A percentile compares a stretch with the other conserved stretches of the same genome.
These are phyloP conservation scores for Coptotermes formosanus DNA, from an alignment of 1,140 invertebrate genomes.

Conservation along the genomic window DNA sequence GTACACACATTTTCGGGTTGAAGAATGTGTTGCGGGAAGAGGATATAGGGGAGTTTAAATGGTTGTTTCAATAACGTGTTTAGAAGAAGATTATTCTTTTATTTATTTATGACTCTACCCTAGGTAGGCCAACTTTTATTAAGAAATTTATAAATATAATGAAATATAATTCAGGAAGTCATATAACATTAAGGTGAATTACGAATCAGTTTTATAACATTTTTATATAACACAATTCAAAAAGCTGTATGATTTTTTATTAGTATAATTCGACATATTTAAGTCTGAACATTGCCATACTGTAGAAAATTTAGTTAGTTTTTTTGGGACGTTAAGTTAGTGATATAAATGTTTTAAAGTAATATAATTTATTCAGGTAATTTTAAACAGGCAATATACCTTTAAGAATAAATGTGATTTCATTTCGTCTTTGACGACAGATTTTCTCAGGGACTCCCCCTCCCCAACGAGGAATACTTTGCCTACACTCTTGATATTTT, in stretches of 20 bases:
- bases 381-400: background rate
- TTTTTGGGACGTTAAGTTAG: background rate
- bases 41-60: background rate
- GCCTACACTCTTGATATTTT: background rate
- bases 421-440: slow-evolving; percentile 26
- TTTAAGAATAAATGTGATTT: slow-evolving; percentile 24
- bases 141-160: slow-evolving; percentile 6
- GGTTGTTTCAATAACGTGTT: slow-evolving; percentile 1
- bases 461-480: slow-evolving; percentile 23
- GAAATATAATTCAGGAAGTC: background rate
- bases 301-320: background rate
- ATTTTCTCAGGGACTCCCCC: slow-evolving; percentile 30
- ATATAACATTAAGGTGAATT: background rate
- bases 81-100: background rate
- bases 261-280: background rate
- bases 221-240: background rate
- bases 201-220: background rate
- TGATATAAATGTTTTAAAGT: background rate
- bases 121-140: background rate
- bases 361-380: background rate
- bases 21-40: background rate
- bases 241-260: background rate
- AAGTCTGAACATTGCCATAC: background rate
- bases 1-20: background rate
- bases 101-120: background rate